Conservation (phyloP, 1,140 invertebrate species). For the Schlechtendalia chinensis region DNA sequence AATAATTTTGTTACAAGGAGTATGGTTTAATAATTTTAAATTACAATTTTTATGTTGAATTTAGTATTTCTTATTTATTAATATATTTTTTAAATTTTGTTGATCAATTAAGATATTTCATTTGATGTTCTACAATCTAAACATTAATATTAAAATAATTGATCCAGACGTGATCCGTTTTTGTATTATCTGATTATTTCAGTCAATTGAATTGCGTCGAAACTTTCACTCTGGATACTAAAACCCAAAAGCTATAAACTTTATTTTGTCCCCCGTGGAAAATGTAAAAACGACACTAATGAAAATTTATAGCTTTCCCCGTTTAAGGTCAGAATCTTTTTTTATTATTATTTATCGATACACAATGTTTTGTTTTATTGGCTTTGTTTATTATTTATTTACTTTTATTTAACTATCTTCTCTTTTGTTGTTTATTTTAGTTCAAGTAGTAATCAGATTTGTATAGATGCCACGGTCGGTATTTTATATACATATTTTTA, state of each 20-base stretch:
- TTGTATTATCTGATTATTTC: constrained; percentile 41
- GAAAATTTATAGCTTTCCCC: constrained; percentile 38
- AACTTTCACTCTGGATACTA: constrained; percentile 29
- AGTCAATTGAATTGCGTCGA: constrained; percentile 36
- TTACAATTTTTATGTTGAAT: too few species aligned
- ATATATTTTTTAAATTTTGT: too few species aligned
- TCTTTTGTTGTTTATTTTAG: not conserved
- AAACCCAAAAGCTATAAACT: constrained; percentile 40
- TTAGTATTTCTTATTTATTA: too few species aligned
- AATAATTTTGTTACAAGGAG: not conserved
- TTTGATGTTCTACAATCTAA: not conserved
- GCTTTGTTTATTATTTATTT: constrained; percentile 40
- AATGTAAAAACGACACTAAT: constrained; percentile 46
- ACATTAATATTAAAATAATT: constrained; percentile 35
- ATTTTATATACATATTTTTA: not conserved
- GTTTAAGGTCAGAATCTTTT: constrained; percentile 44
- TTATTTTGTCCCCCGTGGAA: constrained; percentile 32
- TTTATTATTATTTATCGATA: constrained; percentile 48
- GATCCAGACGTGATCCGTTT: constrained; percentile 16
- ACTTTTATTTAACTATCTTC: constrained; percentile 23
- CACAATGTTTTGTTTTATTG: constrained; percentile 46
- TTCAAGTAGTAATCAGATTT: constrained; percentile 9
- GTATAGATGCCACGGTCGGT: not conserved
- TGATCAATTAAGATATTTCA: too few species aligned
- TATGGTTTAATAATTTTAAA: too few species aligned